Evolutionary conservation across 64 coral and sea anemone species (phyloP), one percentile per base, ranked within the genome.

Genomic region (Cladopsammia gracilis): DNA sequence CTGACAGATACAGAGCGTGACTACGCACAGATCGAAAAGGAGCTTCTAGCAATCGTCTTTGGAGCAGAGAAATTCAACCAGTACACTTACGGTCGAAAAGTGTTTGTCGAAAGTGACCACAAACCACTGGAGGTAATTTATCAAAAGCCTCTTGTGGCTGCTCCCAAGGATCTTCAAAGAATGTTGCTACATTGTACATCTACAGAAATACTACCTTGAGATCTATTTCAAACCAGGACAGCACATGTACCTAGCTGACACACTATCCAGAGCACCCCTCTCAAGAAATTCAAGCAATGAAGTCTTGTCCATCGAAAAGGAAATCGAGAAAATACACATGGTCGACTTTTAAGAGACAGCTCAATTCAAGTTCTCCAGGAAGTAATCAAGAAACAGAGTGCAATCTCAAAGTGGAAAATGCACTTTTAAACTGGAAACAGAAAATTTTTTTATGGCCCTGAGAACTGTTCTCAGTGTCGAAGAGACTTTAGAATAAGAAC

Each of bases 181-280:
- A 84, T 66, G 80, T 12, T 84, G 7, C 25, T 84, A 8, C 34
- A 24, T 9, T 56, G n/a, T n/a, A n/a, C n/a, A n/a, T n/a, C n/a
- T 66, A n/a, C 68, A 92, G 68, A 92, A 64, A 70, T 84, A 92
- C 62, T 68, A 75, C 53, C 34, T 92, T 2, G 67, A 85, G 5
- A 84, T 92, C 6, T 11, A 8, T 13, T 92, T 70, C 26, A 76
- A 85, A 72, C 82, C 64, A 70, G 64, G 64, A 6, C 67, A 70
- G 24, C 67, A 70, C 67, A 70, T 70, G 67, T 70, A 70, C 67
- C 11, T 70, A 7, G 67, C 67, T 22, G 67, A 70, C 22, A 70
- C 67, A 70, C 67, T 70, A 22, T 70, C 67, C 23, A 70, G 22
- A 70, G 19, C 67, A 70, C 67, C 67, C n/a, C 67, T 70, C 8